Evolutionary conservation across 30 jellyfish, hydroid and myxozoan genomes (phyloP), one percentile per base, ranked within the genome.

Genomic region (Clytia hemisphaerica): DNA sequence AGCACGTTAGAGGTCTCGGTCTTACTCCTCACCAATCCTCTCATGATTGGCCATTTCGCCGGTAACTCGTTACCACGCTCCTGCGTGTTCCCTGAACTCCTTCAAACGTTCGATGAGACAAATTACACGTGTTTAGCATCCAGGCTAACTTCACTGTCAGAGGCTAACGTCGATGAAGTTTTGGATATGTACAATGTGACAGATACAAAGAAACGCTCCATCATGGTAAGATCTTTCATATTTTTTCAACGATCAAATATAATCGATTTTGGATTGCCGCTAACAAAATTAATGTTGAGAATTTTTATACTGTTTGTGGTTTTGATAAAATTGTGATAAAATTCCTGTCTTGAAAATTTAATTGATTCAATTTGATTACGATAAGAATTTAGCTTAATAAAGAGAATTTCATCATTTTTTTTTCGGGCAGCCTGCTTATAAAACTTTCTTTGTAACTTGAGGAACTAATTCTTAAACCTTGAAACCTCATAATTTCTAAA

Each of bases 1-100:
- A n/a, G n/a, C n/a, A n/a, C n/a, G n/a, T n/a, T 36, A 21, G 67
- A 65, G 25, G 59, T 65, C 4, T 36, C 78, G 22, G 78, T 65
- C 24, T 19, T 65, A 6, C 22, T 65, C 15, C 9, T 65, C 38
- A 40, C 78, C 5, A 35, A 48, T 10, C 78, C 78, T 35, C 27
- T 65, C 36, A 2, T 65, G 38, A 24, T 40, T 12, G 78, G 78
- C 0, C 15, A 35, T 18, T 65, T 7, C 37, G 14, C 32, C 14
- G 38, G 38, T 28, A 65, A 65, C 18, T 18, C 22, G 66, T 65
- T 37, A 0, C 69, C 78, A 5, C 19, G 32, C 4, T 35, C 37
- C 6, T 32, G 69, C 36, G 29, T 45, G 19, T 65, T 65, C 34
- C 73, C 78, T 37, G 69, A 65, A 42, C 10, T 65, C 14, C 44